These are phyloP conservation scores for Diplogasteroides magnus DNA, from an alignment of 1,140 invertebrate species.

Conservation along the genomic window DNA sequence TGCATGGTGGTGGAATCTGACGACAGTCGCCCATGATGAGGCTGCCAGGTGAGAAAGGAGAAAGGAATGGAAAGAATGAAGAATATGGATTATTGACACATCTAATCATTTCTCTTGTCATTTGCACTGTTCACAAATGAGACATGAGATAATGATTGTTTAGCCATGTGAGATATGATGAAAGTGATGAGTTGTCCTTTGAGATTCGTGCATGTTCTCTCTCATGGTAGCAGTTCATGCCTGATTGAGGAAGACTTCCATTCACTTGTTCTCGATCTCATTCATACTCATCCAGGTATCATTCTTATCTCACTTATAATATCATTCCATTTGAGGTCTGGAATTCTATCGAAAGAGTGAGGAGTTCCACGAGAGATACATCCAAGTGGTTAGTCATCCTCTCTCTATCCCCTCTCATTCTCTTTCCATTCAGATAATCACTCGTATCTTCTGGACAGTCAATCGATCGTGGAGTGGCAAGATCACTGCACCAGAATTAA, in stretches of 20 bases:
- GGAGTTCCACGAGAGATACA: slow-evolving; percentile 95
- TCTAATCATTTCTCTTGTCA: too few relatives aligned
- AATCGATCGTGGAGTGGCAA: slow-evolving; percentile 94
- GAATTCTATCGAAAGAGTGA: slow-evolving; percentile 91
- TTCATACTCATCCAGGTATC: slow-evolving; percentile 99
- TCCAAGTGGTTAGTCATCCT: slow-evolving; percentile 36
- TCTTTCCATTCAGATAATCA: slow-evolving; percentile 70
- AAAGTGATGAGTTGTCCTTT: not conserved
- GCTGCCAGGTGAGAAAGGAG: slow-evolving; percentile 46
- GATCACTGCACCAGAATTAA: slow-evolving; percentile 80
- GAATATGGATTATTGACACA: too few relatives aligned
- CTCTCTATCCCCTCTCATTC: slow-evolving; percentile 9
- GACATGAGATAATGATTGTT: not conserved
- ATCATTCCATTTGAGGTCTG: too few relatives aligned
- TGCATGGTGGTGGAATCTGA: slow-evolving; percentile 41
- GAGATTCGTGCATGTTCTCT: slow-evolving; percentile 73
- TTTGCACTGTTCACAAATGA: slow-evolving; percentile 4
- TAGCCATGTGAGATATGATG: not conserved
- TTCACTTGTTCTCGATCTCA: slow-evolving; percentile 82
- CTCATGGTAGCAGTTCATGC: slow-evolving; percentile 57
- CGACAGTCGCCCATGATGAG: slow-evolving; percentile 28
- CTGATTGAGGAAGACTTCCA: slow-evolving; percentile 72
- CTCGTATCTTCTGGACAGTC: slow-evolving; percentile 94
- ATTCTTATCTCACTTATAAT: too few relatives aligned
- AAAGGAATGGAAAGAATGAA: too few relatives aligned